These are phyloP conservation scores for Meloe dianella DNA, from an alignment of 2,888 invertebrate genomes.

Conservation along the genomic window DNA sequence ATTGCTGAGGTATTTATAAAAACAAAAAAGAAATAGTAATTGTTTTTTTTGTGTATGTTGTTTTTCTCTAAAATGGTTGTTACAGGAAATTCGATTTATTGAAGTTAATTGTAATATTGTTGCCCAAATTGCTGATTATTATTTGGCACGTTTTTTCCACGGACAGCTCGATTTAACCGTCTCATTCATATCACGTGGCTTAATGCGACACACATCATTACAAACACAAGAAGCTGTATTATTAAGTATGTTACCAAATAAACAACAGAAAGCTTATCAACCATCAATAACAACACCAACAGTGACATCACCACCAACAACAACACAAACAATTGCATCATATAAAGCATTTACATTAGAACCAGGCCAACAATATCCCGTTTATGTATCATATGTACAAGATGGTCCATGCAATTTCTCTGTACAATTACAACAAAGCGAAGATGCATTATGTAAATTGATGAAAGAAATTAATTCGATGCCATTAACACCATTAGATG, in stretches of 20 bases:
- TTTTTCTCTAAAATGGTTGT: background rate
- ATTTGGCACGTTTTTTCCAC: constrained; percentile 60
- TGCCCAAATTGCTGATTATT: constrained; percentile 54
- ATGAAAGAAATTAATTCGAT: constrained; percentile 75
- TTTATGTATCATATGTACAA: constrained; percentile 77
- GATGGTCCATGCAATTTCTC: constrained; percentile 82
- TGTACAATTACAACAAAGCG: constrained; percentile 71
- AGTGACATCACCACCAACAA: constrained; percentile 36
- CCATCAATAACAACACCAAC: constrained; percentile 53
- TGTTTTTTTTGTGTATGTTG: background rate
- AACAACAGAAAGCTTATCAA: constrained; percentile 14
- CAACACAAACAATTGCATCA: constrained; percentile 58
- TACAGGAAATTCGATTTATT: constrained; percentile 53
- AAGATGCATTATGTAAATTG: constrained; percentile 68
- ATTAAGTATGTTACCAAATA: constrained; percentile 42
- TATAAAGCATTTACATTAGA: constrained; percentile 65
- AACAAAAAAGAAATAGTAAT: background rate
- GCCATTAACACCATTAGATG: constrained; percentile 67
- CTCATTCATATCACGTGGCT: constrained; percentile 59
- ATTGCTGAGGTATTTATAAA: constrained; percentile 49
- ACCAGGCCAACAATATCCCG: constrained; percentile 67
- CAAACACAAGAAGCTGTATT: constrained; percentile 61
- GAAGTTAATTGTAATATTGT: constrained; percentile 54
- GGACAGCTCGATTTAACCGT: constrained; percentile 58
- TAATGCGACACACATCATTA: constrained; percentile 60